Conservation (phyloP, 2,888 invertebrate genomes). For the Exocentrus adspersus region DNA sequence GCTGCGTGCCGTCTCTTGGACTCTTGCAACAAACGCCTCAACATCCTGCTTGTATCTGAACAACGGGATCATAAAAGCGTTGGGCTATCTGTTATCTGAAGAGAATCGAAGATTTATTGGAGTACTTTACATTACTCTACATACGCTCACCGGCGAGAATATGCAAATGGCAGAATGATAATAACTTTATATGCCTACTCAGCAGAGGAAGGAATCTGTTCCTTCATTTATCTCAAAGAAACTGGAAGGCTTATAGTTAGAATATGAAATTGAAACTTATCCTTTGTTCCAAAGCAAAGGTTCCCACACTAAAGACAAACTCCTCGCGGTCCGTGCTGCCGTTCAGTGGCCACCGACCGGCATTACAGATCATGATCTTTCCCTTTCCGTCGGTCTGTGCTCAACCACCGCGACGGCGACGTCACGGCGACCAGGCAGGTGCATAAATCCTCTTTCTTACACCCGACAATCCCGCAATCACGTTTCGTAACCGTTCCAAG, state of each 20-base stretch:
- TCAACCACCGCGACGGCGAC: constrained; percentile 17
- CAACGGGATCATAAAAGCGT: neutral
- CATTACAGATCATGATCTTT: constrained; percentile 15
- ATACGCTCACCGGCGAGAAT: neutral
- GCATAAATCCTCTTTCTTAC: constrained; percentile 7
- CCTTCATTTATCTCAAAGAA: too few species aligned
- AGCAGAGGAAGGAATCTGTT: neutral
- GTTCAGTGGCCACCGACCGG: neutral
- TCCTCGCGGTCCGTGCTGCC: too few species aligned
- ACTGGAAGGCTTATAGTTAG: too few species aligned
- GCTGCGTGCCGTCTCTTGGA: neutral
- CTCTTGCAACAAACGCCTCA: neutral
- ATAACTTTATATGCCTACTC: too few species aligned
- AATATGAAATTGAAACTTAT: too few species aligned
- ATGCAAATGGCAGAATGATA: neutral
- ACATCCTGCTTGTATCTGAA: neutral
- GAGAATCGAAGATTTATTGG: constrained; percentile 14
- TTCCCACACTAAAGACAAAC: neutral
- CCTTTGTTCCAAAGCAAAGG: neutral
- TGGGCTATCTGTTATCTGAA: neutral
- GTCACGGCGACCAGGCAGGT: constrained; percentile 16
- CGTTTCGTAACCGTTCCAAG: neutral
- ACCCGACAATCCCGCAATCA: neutral
- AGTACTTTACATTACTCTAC: constrained; percentile 11
- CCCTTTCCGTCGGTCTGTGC: constrained; percentile 18